Evolutionary conservation across 2,888 invertebrate species (phyloP).

Genomic region (Lasioglossum lativentre): DNA sequence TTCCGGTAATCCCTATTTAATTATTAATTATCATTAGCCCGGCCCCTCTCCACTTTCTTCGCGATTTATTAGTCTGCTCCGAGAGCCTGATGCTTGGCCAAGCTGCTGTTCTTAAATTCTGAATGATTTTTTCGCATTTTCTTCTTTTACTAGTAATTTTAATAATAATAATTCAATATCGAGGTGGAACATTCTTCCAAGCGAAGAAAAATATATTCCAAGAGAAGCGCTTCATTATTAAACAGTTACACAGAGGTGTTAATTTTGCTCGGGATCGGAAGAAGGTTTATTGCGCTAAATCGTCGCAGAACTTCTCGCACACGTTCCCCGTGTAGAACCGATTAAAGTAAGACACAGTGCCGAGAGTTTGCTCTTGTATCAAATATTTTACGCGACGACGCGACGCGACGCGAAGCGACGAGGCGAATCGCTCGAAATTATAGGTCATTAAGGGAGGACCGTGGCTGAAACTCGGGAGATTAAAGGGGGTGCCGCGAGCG

Average conservation of each 20-base stretch:
- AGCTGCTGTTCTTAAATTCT: neutral
- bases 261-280: neutral
- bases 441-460: conserved; percentile 1
- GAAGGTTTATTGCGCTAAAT: neutral
- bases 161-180: neutral
- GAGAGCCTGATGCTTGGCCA: neutral
- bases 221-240: neutral
- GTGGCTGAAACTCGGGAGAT: conserved; percentile 15
- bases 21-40: conserved; percentile 14
- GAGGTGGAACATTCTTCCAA: neutral
- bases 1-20: conserved; percentile 13
- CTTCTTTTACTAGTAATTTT: too few relatives aligned
- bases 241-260: neutral
- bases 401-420: too few relatives aligned
- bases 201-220: neutral
- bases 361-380: neutral
- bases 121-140: too few relatives aligned
- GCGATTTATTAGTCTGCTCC: neutral
- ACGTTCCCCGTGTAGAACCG: neutral
- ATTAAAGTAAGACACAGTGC: neutral
- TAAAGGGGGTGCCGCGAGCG: neutral
- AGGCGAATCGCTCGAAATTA: neutral
- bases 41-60: neutral
- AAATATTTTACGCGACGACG: neutral
- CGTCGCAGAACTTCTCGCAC: neutral